Base-by-base conservation (phyloP, 2,888 invertebrate genomes). In the Alsophila aescularia region DNA sequence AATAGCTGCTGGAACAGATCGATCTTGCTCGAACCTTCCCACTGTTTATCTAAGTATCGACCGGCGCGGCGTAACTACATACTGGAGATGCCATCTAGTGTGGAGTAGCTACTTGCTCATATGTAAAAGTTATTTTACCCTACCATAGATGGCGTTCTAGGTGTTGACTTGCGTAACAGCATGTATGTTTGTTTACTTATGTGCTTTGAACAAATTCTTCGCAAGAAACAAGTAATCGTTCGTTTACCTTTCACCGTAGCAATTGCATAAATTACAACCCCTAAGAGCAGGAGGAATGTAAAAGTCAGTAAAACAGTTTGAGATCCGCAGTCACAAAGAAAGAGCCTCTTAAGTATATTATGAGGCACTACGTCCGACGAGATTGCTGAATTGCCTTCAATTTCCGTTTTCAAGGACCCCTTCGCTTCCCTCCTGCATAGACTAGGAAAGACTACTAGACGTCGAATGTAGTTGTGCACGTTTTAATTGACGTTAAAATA, bases 301-400 rank as follows among this genome's bases (percentile, higher is more conserved):
- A 18, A 18, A 24, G 24, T 24, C 24, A 24, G 24, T 24, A 24
- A 52, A 62, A 65, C 61, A 62, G 43, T 63, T 60, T 53, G 58
- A 54, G 52, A 47, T 45, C 41, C 43, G 39, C 14, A 47, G 42
- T 60, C 56, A 71, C 71, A 73, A 72, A 67, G 72, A 75, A 73
- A 75, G 67, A 66, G 69, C 65, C 67, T 71, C 67, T 66, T 72
- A 73, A 75, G 70, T 68, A 73, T 72, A 75, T 74, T 76, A 74
- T 72, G 67, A 72, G 68, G 69, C 65, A 70, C 69, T 75, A 67
- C 65, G 63, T 66, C 64, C 47, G 63, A 61, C 69, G 64, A 69
- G 69, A 79, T 77, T 75, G 74, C 72, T 74, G 78, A 78, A 79
- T 78, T 75, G 73, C 74, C 73, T 77, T 72, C 79, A 78, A 80